Evolutionary conservation across 2,888 invertebrate genomes (phyloP), one percentile per base, ranked within the genome.

Genomic region (Stictocephala bisonia): DNA sequence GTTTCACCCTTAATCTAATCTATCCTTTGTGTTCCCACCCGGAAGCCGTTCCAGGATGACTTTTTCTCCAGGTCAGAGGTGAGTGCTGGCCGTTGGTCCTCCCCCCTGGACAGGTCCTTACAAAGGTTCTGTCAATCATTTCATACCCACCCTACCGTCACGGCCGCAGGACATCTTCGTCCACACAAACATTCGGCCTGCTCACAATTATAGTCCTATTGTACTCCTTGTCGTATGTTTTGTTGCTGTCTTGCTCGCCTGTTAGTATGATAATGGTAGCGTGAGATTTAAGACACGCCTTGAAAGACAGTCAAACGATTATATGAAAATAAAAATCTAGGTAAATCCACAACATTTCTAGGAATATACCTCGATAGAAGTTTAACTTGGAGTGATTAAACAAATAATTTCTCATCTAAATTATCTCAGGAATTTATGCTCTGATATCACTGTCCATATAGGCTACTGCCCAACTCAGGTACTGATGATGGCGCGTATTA

Each of bases 11-110:
- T 60, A 60, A 56, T 56, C 56, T 56, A 56, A 60, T 60, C 27
- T 60, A n/a, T n/a, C n/a, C n/a, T n/a, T n/a, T n/a, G n/a, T n/a
- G 44, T 64, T 64, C 64, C 64, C 64, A 64, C 64, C 64, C 64
- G 64, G 64, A 64, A 44, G 41, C 9, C 11, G 40, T n/a, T n/a
- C 40, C 27, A 22, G 40, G 60, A 60, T 60, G 60, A 60, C 60
- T 60, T 60, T n/a, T n/a, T 58, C n/a, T 9, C 41, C 64, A 22
- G 64, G 64, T 64, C 44, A 18, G 44, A 64, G 60, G 60, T 35
- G 20, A n/a, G 15, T 44, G 15, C 26, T 40, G 44, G n/a, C 64
- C 64, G 64, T 64, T 64, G 64, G 60, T 35, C 29, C 15, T 18
- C 11, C 53, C 22, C 31, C 27, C 56, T n/a, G n/a, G n/a, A n/a